Base-by-base conservation (phyloP, 2,113 vertebrate species). In the Gavia stellata region DNA sequence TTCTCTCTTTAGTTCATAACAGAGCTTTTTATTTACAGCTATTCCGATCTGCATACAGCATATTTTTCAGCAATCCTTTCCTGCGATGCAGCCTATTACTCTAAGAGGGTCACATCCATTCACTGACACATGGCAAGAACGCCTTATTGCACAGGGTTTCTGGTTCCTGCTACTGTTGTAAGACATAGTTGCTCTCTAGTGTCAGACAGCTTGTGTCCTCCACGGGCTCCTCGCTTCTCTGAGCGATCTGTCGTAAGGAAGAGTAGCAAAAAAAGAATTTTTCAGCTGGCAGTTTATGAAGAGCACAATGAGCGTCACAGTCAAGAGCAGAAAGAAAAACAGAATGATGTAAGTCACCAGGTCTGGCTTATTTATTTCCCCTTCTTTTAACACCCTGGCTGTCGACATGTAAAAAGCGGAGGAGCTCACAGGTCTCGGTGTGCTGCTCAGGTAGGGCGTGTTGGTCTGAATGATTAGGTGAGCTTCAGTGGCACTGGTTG, bases 241-340 rank as follows among this genome's bases (percentile, higher is more conserved):
- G 96, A 99, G 98, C 9, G 99, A 99, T 94, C 99, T 99, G 97
- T 99, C 99, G 67, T 99, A 99, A 97, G 99, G 99, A 97, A 99
- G 98, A 83, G 99, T 99, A 38, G 99, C 99, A 94, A 99, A 99
- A 96, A 99, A 99, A 95, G 99, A 99, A 97, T 99, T 99, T 97
- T 99, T 98, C 94, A 99, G 98, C 98, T 99, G 99, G 90, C 99
- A 99, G 98, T 99, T 99, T 88, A 99, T 99, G 98, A 99, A 99
- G 97, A 99, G 98, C 84, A 99, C 98, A 63, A 99, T 99, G 72
- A 99, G 98, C 38, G 99, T 98, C 98, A 99, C 99, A 52, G 99
- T 97, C 82, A 99, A 97, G 96, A 99, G 98, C 85, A 99, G 98
- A 92, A 99, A 97, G 67, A 99, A 98, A 98, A 99, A 99, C 90